Evolutionary conservation across 2,113 vertebrate species (phyloP), one percentile per base, ranked within the genome.

Genomic region (Cyprinodon variegatus): DNA sequence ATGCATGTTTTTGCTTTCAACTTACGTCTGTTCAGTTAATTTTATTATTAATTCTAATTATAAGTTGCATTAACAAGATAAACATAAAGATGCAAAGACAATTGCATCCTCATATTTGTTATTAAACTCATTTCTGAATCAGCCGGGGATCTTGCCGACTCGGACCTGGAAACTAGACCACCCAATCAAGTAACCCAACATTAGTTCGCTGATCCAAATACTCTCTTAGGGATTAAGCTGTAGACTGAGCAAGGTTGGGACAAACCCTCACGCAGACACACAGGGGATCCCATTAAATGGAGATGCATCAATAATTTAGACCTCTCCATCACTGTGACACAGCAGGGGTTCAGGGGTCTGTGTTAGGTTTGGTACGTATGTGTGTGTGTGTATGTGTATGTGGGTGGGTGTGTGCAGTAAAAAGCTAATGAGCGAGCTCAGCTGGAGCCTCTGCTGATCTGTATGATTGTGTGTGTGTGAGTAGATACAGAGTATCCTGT

Each of bases 231-330:
- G 79, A 87, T 90, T 69, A 86, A 84, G 45, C 72, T 68, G 29
- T 48, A 71, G 53, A 57, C 66, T 37, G 39, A 68, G 68, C 37
- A 17, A 70, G 53, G 69, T 50, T 39, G 29, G 65, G 78, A 79
- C 68, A 77, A 65, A 85, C 75, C 81, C 80, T 80, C 74, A 77
- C 78, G 78, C 77, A 77, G 14, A 73, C 57, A 63, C 61, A 62
- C 63, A 45, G 78, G 79, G 87, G 66, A 29, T 79, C 79, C 70
- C 76, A 89, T 93, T 91, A 91, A 76, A 90, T 79, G 75, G 70
- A 84, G 79, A 90, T 86, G 50, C 90, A 92, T 93, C 83, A 89
- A 90, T 93, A 90, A 93, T 93, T 89, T 79, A 92, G 78, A 72
- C 74, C 77, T 62, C 65, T 86, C 84, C 80, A 89, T 93, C 90